Conservation (phyloP, 1,140 invertebrate genomes). For the Wasmannia auropunctata region DNA sequence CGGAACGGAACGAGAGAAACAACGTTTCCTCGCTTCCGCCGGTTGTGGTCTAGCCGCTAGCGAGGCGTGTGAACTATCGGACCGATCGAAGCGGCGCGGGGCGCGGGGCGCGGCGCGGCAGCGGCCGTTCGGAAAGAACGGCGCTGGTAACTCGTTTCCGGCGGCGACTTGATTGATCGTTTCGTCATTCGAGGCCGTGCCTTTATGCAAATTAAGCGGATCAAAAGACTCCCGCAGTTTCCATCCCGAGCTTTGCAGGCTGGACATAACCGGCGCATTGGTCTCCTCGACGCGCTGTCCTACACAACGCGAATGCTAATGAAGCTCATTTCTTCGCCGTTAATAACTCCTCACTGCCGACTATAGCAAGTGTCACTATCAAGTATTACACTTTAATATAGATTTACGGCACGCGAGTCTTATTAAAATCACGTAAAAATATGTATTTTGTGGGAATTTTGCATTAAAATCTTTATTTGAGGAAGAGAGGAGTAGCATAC, state of each 20-base stretch:
- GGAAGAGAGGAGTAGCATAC: not conserved
- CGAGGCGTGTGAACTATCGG: slow-evolving; percentile 44
- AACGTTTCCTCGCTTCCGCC: slow-evolving; percentile 4
- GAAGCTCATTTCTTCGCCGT: not conserved
- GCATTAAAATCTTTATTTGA: not conserved
- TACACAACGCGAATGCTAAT: slow-evolving; percentile 67
- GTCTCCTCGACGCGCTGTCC: slow-evolving; percentile 36
- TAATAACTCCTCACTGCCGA: not conserved
- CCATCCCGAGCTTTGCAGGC: slow-evolving; percentile 49
- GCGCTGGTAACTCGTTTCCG: slow-evolving; percentile 50
- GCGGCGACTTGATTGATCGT: slow-evolving; percentile 74
- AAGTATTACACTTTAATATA: not conserved
- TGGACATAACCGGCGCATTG: slow-evolving; percentile 45
- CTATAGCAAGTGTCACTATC: not conserved
- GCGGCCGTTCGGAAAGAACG: not conserved
- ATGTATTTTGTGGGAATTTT: not conserved
- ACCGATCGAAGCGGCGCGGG: slow-evolving; percentile 47
- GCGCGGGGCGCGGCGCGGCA: too few relatives aligned
- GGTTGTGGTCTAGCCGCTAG: not conserved
- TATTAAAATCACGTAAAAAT: not conserved
- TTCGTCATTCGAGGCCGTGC: slow-evolving; percentile 55
- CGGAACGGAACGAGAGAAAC: slow-evolving; percentile 27
- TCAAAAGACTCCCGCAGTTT: slow-evolving; percentile 68
- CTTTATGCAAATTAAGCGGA: slow-evolving; percentile 75
- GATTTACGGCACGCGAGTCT: not conserved